Conservation (phyloP, 2,113 vertebrate species). For the Myanophis thanlyinensis region DNA sequence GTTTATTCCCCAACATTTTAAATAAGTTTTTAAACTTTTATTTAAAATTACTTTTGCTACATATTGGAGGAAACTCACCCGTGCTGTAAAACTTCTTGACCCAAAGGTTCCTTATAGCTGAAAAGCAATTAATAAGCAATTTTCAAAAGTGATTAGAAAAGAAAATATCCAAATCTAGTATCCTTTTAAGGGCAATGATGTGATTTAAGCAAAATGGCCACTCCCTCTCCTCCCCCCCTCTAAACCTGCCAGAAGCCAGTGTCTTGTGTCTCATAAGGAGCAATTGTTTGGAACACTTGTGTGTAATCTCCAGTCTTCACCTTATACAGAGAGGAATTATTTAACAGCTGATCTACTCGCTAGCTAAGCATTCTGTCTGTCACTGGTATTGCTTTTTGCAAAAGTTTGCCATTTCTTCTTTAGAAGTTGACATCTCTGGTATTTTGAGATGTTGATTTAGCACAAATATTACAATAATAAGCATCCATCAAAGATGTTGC, state of each 20-base stretch:
- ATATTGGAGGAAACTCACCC: not conserved
- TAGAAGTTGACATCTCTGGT: not conserved
- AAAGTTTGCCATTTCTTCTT: not conserved
- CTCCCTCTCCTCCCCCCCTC: fast-evolving
- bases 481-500: not conserved
- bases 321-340: not conserved
- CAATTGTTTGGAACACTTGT: not conserved
- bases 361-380: too few relatives aligned
- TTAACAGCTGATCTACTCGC: not conserved
- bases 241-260: not conserved
- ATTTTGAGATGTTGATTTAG: not conserved
- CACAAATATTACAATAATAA: not conserved
- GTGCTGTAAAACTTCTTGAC: not conserved
- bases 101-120: not conserved
- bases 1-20: not conserved
- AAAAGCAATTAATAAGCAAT: not conserved
- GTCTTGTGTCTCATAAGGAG: not conserved
- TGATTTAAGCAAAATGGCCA: not conserved
- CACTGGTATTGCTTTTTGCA: too few relatives aligned
- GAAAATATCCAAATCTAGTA: not conserved
- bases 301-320: not conserved
- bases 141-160: not conserved
- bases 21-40: not conserved
- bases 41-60: not conserved
- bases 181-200: not conserved